Percentiles rank a stretch among this genome's conserved stretches.
Evolutionary conservation across 2,113 vertebrate species (phyloP).

Genomic region (Galbula dea): DNA sequence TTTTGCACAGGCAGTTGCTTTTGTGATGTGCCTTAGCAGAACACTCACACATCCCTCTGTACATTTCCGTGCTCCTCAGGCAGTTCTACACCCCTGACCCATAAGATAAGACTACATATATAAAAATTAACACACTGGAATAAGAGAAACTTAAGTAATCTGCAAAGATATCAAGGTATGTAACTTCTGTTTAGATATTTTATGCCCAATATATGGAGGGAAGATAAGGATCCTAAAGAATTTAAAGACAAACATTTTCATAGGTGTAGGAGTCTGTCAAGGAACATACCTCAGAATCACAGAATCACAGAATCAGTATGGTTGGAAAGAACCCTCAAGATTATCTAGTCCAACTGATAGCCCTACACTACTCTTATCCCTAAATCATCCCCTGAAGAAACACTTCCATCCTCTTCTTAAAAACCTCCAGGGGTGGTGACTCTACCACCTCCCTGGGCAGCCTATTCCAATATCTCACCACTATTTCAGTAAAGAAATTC

Average conservation of each 20-base stretch:
- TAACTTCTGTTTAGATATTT: background rate
- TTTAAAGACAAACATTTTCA: conserved; percentile 42
- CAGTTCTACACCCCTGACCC: background rate
- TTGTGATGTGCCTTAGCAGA: background rate
- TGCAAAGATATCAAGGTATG: background rate
- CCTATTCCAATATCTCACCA: too few species aligned
- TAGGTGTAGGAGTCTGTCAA: conserved; percentile 53
- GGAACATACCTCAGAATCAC: conserved; percentile 39
- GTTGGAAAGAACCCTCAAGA: too few species aligned
- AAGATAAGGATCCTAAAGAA: background rate
- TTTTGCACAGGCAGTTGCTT: background rate
- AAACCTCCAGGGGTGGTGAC: too few species aligned
- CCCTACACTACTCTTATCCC: too few species aligned
- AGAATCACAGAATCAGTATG: too few species aligned
- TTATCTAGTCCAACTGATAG: too few species aligned
- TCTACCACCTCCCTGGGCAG: too few species aligned
- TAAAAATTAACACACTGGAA: background rate
- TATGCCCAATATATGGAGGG: background rate
- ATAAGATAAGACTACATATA: background rate
- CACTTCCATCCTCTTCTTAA: too few species aligned
- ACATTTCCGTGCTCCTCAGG: background rate
- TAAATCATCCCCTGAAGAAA: too few species aligned
- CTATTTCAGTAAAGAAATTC: too few species aligned
- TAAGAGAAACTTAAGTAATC: background rate
- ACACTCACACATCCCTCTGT: background rate